Evolutionary conservation across 2,797 vertebrate genomes (phyloP).

Genomic region (Intellagama lesueurii): DNA sequence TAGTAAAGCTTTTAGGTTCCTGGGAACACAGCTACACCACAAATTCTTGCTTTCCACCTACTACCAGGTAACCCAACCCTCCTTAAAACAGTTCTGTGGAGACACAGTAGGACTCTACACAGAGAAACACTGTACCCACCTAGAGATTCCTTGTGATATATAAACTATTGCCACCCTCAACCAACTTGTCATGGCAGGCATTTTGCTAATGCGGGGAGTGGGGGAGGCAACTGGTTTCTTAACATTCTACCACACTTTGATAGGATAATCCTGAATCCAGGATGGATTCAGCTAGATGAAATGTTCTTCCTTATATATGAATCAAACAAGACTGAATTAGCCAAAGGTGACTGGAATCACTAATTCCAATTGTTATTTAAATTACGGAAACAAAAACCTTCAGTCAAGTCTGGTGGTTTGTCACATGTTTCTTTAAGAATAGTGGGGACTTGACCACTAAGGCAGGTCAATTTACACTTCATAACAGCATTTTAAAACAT

Average conservation of each 20-base stretch:
- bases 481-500: neutral
- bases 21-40: neutral
- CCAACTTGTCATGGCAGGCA: neutral
- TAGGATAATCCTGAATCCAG: neutral
- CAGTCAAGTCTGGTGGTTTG: neutral
- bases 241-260: neutral
- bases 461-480: neutral
- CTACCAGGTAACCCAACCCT: no score
- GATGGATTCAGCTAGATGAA: neutral
- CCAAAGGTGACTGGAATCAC: neutral
- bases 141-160: neutral
- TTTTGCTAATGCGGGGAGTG: no score
- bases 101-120: no score
- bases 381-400: neutral
- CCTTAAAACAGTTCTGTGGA: neutral
- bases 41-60: neutral
- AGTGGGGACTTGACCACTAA: neutral
- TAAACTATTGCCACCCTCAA: neutral
- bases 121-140: neutral
- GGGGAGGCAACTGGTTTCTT: neutral
- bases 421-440: neutral
- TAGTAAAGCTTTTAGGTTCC: neutral
- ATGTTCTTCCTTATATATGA: neutral
- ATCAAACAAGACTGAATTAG: neutral
- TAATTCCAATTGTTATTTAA: neutral